Conservation (phyloP, 2,888 invertebrate species). For the Thecophora atra region DNA sequence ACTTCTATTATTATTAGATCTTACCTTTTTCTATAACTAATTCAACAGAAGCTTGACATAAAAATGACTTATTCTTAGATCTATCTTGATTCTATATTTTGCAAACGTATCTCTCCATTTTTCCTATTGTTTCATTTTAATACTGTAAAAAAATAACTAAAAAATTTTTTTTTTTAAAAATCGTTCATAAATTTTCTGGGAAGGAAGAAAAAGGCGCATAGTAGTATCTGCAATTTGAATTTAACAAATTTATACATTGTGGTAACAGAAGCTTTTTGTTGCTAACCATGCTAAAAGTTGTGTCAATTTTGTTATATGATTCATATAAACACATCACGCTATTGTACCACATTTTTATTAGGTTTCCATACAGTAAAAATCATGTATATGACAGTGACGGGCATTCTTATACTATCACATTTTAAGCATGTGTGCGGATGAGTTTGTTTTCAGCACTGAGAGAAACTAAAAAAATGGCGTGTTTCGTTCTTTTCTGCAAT, state of each 20-base stretch:
- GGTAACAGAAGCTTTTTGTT: background rate
- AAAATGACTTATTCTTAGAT: constrained; percentile 8
- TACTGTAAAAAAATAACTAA: constrained; percentile 1
- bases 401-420: no score
- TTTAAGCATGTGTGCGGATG: no score
- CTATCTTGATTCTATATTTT: constrained; percentile 10
- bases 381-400: no score
- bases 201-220: constrained; percentile 8
- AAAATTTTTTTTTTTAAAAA: background rate
- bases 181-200: background rate
- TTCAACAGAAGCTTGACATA: background rate
- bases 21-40: constrained; percentile 5
- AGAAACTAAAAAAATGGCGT: no score
- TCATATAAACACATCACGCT: background rate
- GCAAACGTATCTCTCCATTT: constrained; percentile 8
- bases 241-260: background rate
- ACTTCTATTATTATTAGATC: constrained; percentile 2
- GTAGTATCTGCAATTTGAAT: background rate
- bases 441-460: no score
- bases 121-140: no score
- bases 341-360: constrained; percentile 13
- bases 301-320: background rate
- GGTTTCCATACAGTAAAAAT: background rate
- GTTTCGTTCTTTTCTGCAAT: no score
- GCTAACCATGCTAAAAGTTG: background rate